phyloP scores from a whole-genome alignment of 2,113 vertebrate species.

The Toxotes jaculatrix region DNA sequence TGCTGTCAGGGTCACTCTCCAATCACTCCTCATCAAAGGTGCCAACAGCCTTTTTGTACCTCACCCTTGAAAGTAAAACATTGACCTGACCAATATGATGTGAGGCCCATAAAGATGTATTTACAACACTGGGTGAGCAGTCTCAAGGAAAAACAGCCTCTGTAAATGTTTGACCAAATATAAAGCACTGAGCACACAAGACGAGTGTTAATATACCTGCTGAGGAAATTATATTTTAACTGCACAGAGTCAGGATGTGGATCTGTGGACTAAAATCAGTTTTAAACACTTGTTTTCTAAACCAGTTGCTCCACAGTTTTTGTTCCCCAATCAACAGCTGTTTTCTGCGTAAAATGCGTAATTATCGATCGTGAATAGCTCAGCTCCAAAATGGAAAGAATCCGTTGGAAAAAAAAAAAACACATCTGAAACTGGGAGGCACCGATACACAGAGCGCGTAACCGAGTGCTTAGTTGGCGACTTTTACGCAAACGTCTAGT shows the following conservation, averaged over 20 bases:
- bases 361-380: slow-evolving; percentile 52
- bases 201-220: not conserved
- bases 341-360: slow-evolving; percentile 57
- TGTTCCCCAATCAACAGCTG: slow-evolving; percentile 31
- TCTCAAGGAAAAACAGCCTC: slow-evolving; percentile 29
- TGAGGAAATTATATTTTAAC: not conserved
- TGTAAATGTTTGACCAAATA: slow-evolving; percentile 72
- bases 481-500: slow-evolving; percentile 55
- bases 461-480: slow-evolving; percentile 61
- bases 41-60: not conserved
- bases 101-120: slow-evolving; percentile 39
- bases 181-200: not conserved
- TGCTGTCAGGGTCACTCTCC: not conserved
- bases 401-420: slow-evolving; percentile 26
- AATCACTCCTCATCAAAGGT: slow-evolving; percentile 1
- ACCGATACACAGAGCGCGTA: slow-evolving; percentile 34
- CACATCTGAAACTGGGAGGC: slow-evolving; percentile 58
- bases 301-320: too few relatives aligned
- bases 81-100: slow-evolving; percentile 41
- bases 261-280: not conserved
- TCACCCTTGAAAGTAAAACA: slow-evolving; percentile 56
- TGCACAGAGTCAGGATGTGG: fast-evolving
- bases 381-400: slow-evolving; percentile 61
- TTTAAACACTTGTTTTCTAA: not conserved
- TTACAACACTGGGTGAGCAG: slow-evolving; percentile 26